Evolutionary conservation across 2,888 invertebrate genomes (phyloP).

Genomic region (Elmis aenea): DNA sequence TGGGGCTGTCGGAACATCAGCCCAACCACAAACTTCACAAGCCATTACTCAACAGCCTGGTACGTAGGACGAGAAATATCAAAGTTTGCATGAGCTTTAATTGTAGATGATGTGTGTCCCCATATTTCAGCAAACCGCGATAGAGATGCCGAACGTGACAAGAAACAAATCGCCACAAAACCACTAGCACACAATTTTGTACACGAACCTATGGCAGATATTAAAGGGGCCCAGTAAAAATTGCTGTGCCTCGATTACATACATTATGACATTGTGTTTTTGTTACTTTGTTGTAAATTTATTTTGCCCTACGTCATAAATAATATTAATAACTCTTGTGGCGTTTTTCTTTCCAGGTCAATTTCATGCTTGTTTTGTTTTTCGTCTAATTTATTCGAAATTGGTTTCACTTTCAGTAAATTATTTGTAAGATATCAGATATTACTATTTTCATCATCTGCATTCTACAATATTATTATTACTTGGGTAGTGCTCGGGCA

Average conservation of each 20-base stretch:
- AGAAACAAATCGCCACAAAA: constrained; percentile 42
- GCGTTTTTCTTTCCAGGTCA: no score
- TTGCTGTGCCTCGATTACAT: constrained; percentile 13
- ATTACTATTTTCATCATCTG: no score
- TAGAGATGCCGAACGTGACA: constrained; percentile 41
- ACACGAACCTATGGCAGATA: constrained; percentile 24
- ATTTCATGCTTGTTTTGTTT: no score
- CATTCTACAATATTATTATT: no score
- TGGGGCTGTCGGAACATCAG: constrained; percentile 44
- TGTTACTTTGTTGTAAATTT: constrained; percentile 3
- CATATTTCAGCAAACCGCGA: constrained; percentile 42
- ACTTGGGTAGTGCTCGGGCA: no score
- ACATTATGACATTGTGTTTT: constrained; percentile 4
- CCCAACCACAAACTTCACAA: constrained; percentile 44
- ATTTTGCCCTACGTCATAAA: constrained; percentile 1
- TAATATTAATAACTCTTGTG: not conserved
- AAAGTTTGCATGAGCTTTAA: not conserved
- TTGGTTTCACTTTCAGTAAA: no score
- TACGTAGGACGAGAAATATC: constrained; percentile 25
- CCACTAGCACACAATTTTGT: constrained; percentile 36
- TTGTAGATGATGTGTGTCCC: not conserved
- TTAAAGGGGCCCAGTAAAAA: constrained; percentile 25
- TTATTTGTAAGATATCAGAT: no score
- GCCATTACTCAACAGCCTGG: constrained; percentile 43
- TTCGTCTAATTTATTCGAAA: no score